These are phyloP conservation scores for Nixonia krombeini DNA, from an alignment of 1,140 invertebrate species.

Conservation along the genomic window DNA sequence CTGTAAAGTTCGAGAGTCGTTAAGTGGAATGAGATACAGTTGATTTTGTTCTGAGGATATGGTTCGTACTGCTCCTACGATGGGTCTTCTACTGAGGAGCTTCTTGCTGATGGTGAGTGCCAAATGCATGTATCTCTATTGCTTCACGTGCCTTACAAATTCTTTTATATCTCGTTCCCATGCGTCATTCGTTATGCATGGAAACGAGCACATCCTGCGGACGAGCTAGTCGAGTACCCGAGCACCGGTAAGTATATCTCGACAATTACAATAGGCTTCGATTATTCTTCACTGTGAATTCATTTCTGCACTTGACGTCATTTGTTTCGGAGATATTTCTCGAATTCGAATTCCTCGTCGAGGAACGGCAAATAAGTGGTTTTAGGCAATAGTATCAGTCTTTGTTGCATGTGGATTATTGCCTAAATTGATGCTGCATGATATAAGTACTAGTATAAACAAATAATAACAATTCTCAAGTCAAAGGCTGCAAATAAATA, in stretches of 20 bases:
- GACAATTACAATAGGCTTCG: not conserved
- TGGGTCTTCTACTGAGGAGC: conserved; percentile 37
- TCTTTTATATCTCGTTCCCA: conserved; percentile 18
- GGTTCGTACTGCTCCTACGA: conserved; percentile 4
- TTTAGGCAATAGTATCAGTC: too few relatives aligned
- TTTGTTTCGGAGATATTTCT: too few relatives aligned
- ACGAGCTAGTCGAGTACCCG: not conserved
- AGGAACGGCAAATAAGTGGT: too few relatives aligned
- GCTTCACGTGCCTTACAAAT: conserved; percentile 9
- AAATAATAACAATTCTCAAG: too few relatives aligned
- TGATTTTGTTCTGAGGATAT: not conserved
- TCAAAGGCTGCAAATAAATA: too few relatives aligned
- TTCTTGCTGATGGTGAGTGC: conserved; percentile 30
- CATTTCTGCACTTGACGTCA: too few relatives aligned
- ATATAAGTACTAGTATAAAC: too few relatives aligned
- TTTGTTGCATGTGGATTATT: too few relatives aligned
- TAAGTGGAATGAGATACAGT: too few relatives aligned
- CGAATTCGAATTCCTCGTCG: too few relatives aligned
- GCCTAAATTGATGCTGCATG: too few relatives aligned
- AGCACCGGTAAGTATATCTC: conserved; percentile 4
- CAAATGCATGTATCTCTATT: conserved; percentile 6
- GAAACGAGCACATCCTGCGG: conserved; percentile 19
- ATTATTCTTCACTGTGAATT: conserved; percentile 13
- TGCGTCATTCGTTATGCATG: conserved; percentile 6
- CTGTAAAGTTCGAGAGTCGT: too few relatives aligned